Evolutionary conservation across 2,888 invertebrate genomes (phyloP), one percentile per base, ranked within the genome.

Genomic region (Carpatolechia fugitivella): DNA sequence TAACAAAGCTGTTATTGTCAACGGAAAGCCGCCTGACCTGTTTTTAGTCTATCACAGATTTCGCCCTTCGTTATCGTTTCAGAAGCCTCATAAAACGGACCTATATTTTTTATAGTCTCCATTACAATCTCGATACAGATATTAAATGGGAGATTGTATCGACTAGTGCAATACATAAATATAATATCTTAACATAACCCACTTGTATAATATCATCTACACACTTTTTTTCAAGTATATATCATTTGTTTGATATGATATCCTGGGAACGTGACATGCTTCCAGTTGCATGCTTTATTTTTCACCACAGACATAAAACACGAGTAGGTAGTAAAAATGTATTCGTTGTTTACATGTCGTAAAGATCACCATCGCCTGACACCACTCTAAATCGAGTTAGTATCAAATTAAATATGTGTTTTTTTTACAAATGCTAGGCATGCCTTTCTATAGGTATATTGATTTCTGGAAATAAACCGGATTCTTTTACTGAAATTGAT

Each of bases 1-100:
- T 81, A 79, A 85, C 85, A 86, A 86, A 85, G 84, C 83, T 87
- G 84, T 86, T 86, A 85, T 85, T 87, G 85, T 86, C 85, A 85
- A 77, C 78, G 75, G 69, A 79, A 80, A 81, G 80, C 82, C 80
- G 77, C 69, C 78, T 81, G 83, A 83, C 82, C 82, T 82, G 80
- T 80, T 87, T 80, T 82, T 78, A 80, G 76, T 78, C 74, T 76
- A 77, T 81, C 77, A 74, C 66, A 74, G 76, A 74, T 78, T 76
- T 73, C 64, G 63, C 65, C 69, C 71, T 71, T 74, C 73, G 76
- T 72, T 65, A 76, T 72, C 66, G 75, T 72, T 70, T 64, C 69
- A 29, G 63, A 64, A 70, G 63, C 63, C 63, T 62, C 63, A 68
- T 66, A 66, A 69, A 60, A 50, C 10, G 35, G 31, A 41, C 52